Evolutionary conservation across 2,113 vertebrate species (phyloP).

Genomic region (Acrocephalus arundinaceus): DNA sequence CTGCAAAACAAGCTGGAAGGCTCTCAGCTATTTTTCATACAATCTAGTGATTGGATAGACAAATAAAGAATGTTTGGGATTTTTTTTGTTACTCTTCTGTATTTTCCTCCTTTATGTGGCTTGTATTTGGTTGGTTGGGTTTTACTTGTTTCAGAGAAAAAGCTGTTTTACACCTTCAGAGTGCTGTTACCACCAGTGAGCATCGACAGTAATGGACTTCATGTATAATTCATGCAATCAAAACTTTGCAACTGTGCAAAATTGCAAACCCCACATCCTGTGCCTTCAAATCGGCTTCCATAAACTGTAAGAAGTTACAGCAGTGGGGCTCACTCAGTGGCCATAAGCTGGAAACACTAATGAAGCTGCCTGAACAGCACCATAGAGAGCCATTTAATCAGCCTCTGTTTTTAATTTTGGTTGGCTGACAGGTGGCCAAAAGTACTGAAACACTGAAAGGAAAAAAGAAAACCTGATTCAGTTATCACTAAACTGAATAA

Average conservation of each 20-base stretch:
- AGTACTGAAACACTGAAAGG: background rate
- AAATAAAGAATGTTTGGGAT: background rate
- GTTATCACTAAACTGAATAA: background rate
- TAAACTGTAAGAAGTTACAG: constrained; percentile 63
- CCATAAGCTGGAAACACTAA: constrained; percentile 63
- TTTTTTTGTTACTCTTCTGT: background rate
- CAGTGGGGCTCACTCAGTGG: constrained; percentile 35
- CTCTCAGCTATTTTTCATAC: background rate
- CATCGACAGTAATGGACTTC: constrained; percentile 45
- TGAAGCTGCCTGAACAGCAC: constrained; percentile 67
- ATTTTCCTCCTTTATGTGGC: background rate
- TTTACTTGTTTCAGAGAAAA: background rate
- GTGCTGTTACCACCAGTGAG: constrained; percentile 19
- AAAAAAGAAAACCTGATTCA: background rate
- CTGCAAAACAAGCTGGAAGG: background rate
- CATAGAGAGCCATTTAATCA: constrained; percentile 70
- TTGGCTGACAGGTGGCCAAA: constrained; percentile 62
- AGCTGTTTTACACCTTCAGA: constrained; percentile 14
- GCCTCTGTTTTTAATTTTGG: constrained; percentile 63
- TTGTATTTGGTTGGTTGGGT: background rate
- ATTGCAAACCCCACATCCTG: constrained; percentile 63
- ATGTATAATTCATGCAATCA: constrained; percentile 79
- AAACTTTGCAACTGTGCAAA: constrained; percentile 70
- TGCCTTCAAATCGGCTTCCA: constrained; percentile 56
- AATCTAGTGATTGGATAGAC: background rate